Evolutionary conservation across 2,888 invertebrate species (phyloP).

Genomic region (Parascotia fuliginaria): DNA sequence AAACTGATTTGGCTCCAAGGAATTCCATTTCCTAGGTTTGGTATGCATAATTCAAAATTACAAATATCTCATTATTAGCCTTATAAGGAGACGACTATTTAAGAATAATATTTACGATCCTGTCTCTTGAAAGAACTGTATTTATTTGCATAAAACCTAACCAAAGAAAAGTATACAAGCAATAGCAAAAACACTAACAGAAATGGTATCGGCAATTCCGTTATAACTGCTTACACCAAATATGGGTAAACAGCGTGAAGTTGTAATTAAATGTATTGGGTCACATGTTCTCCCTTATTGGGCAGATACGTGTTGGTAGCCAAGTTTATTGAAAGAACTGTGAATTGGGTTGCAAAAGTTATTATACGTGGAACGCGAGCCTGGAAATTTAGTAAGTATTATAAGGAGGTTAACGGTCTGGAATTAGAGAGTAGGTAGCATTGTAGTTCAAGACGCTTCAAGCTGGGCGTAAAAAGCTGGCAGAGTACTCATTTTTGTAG

Average conservation of each 20-base stretch:
- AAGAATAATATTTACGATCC: no score
- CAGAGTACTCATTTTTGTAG: no score
- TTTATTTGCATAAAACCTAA: neutral
- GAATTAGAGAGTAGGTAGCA: no score
- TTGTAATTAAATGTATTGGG: conserved; percentile 40
- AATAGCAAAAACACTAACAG: conserved; percentile 7
- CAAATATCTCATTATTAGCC: no score
- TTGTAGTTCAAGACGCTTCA: no score
- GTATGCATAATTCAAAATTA: no score
- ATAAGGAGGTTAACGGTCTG: neutral
- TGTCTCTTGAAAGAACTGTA: no score
- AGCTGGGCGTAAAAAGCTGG: no score
- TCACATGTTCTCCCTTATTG: conserved; percentile 36
- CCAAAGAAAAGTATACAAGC: neutral
- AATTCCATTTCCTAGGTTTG: no score
- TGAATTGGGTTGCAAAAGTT: neutral
- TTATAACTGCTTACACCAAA: conserved; percentile 34
- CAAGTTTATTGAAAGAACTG: conserved; percentile 15
- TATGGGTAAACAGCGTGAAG: conserved; percentile 32
- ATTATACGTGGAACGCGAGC: neutral
- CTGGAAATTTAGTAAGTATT: neutral
- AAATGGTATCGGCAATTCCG: conserved; percentile 35
- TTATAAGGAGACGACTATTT: neutral
- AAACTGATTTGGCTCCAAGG: no score
- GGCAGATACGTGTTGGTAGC: conserved; percentile 7